Evolutionary conservation across 1,140 invertebrate genomes (phyloP), one percentile per base, ranked within the genome.

Genomic region (Anoplolepis gracilipes): DNA sequence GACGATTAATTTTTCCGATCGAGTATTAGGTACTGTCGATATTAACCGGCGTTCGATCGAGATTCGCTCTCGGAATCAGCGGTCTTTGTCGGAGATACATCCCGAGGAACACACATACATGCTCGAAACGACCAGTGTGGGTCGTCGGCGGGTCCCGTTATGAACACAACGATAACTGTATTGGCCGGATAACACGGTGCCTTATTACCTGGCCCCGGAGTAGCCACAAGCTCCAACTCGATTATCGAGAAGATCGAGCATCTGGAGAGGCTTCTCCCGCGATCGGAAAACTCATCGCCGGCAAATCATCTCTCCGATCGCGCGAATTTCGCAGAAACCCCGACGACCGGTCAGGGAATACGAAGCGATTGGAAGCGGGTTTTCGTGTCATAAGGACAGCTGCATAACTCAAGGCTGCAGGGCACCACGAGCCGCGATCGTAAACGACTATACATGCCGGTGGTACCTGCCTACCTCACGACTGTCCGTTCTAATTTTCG

Each of bases 341-440:
- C 13, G 69, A 8, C 22, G 55, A 25, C 28, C 22, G 53, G 19
- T 10, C 16, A 30, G 22, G 49, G 73, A 25, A 22, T 30, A 55
- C 57, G 67, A 65, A 30, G 55, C 65, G 39, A 36, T 70, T 72
- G 55, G 78, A 94, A 94, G 79, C 90, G 87, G 93, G 93, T 94
- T 94, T 94, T 94, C 91, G 93, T 94, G 93, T 93, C 93, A 94
- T 92, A 93, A 93, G 93, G 91, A 92, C 92, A 94, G 84, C 89
- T 82, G 90, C 91, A 91, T 93, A 91, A 93, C 91, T 92, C 87
- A 92, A 92, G 91, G 92, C 89, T 92, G 75, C 88, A 84, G 90
- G 77, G 85, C 64, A 75, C 46, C 46, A 36, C 57, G 86, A 22
- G 33, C 70, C 73, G 10, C 59, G 72, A 64, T 85, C 62, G 36